These are phyloP conservation scores for Paratilapia polleni DNA, from an alignment of 2,113 vertebrate genomes.

Conservation along the genomic window DNA sequence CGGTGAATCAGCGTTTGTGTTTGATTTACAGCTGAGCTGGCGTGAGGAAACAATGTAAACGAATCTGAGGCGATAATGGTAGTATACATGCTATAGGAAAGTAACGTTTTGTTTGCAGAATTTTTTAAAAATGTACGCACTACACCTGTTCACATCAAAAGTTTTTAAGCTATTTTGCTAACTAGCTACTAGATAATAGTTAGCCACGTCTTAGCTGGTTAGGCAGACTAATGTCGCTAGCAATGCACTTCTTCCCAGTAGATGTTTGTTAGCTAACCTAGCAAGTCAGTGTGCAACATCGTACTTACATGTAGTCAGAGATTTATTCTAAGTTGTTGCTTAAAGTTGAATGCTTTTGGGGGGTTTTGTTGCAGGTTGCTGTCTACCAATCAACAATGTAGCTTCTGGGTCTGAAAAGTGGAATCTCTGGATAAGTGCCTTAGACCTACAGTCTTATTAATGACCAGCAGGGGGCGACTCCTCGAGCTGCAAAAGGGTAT, in stretches of 20 bases:
- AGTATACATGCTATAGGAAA: no score
- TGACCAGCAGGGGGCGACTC: not conserved
- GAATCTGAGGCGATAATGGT: no score
- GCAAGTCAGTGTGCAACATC: not conserved
- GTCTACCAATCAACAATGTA: not conserved
- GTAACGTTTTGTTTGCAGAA: no score
- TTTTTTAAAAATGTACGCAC: no score
- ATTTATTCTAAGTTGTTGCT: not conserved
- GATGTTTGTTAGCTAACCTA: not conserved
- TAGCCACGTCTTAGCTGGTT: not conserved
- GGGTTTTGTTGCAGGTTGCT: not conserved
- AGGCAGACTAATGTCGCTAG: not conserved
- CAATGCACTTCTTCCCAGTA: not conserved
- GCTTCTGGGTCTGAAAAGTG: not conserved
- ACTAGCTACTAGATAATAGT: not conserved
- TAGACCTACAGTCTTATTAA: no score
- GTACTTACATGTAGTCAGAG: fast-evolving
- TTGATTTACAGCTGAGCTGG: no score
- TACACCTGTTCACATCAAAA: no score
- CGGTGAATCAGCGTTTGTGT: no score
- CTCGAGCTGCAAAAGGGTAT: not conserved
- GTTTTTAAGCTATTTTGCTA: not conserved
- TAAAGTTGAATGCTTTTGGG: not conserved
- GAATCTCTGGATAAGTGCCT: fast-evolving
- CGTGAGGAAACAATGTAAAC: no score